Evolutionary conservation across 2,797 vertebrate genomes (phyloP).

Genomic region (Cyclopterus lumpus): DNA sequence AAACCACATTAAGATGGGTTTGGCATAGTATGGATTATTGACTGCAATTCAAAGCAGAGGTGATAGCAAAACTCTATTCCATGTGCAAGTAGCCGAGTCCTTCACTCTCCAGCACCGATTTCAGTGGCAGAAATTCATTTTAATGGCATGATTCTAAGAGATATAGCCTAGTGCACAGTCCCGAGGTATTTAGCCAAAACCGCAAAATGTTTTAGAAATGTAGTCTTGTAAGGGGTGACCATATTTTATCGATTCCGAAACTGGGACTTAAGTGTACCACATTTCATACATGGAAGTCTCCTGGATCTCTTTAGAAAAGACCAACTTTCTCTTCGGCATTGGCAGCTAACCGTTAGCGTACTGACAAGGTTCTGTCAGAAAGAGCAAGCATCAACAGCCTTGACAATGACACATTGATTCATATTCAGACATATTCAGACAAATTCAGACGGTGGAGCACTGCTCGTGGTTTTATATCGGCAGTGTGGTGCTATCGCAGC

Average conservation of each 20-base stretch:
- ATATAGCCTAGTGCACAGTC: neutral
- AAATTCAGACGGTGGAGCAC: too few relatives aligned
- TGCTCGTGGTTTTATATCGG: too few relatives aligned
- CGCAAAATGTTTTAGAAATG: neutral
- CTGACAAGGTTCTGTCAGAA: neutral
- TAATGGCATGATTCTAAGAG: neutral
- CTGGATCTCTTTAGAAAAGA: too few relatives aligned
- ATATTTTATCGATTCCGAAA: neutral
- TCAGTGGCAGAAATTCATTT: neutral
- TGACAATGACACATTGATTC: too few relatives aligned
- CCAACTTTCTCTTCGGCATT: neutral
- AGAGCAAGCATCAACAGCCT: too few relatives aligned
- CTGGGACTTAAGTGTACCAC: neutral
- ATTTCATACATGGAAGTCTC: neutral
- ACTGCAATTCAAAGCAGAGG: constrained; percentile 14
- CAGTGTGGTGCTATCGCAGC: too few relatives aligned
- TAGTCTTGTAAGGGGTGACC: neutral
- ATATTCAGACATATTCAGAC: too few relatives aligned
- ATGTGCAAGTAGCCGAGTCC: constrained; percentile 18
- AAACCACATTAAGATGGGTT: constrained; percentile 37
- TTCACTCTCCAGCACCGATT: constrained; percentile 13
- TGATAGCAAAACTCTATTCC: constrained; percentile 36
- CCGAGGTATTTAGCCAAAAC: neutral
- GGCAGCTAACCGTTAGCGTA: neutral
- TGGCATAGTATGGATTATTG: constrained; percentile 42